Percentiles rank a stretch among this genome's conserved stretches.
These are phyloP conservation scores for Campylomormyrus numenius DNA, from an alignment of 2,113 vertebrate species.

Conservation along the genomic window DNA sequence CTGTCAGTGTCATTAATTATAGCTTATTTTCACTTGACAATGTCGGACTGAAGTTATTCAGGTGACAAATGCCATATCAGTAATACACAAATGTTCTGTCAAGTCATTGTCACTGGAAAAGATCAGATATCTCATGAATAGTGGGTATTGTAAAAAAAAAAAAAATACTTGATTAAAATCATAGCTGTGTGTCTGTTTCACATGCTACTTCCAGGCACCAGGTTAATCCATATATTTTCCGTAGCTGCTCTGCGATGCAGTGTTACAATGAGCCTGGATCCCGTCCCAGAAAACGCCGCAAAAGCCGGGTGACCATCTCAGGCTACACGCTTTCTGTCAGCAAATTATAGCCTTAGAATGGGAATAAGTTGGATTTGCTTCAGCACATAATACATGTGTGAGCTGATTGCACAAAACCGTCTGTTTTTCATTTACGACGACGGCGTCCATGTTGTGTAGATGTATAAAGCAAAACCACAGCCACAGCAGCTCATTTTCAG, in stretches of 20 bases:
- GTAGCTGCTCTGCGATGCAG: not conserved
- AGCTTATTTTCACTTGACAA: constrained; percentile 1
- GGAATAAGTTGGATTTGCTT: not conserved
- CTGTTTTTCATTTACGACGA: not conserved
- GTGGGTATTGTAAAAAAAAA: not conserved
- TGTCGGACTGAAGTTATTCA: not conserved
- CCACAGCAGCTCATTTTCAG: not conserved
- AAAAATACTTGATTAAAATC: not conserved
- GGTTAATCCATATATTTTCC: not conserved
- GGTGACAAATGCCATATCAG: not conserved
- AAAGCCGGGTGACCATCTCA: not conserved
- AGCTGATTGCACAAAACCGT: not conserved
- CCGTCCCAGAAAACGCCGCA: not conserved
- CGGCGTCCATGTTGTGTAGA: not conserved
- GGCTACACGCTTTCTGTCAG: not conserved
- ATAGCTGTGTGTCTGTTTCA: not conserved
- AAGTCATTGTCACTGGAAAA: not conserved
- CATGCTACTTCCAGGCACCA: not conserved
- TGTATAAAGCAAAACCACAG: not conserved
- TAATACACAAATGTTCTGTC: not conserved
- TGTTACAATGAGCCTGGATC: not conserved
- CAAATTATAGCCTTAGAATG: not conserved
- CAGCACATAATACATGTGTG: not conserved
- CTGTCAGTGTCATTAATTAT: not conserved
- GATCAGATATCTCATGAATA: not conserved